Evolutionary conservation across 2,888 invertebrate genomes (phyloP), one percentile per base, ranked within the genome.

Genomic region (Drosophila hamatofila): DNA sequence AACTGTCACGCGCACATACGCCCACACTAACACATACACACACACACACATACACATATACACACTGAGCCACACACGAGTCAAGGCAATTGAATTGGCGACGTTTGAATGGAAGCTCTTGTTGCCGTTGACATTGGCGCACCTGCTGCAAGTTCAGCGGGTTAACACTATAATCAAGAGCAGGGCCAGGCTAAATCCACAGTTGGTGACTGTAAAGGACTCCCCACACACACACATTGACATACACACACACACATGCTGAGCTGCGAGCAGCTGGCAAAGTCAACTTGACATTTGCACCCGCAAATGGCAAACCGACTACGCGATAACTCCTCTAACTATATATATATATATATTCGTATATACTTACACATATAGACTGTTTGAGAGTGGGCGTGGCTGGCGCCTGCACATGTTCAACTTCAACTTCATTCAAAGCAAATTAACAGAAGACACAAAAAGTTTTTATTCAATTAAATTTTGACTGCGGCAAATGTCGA

Each of bases 211-310:
- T 71, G 64, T 72, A 11, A 27, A 39, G 23, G 72, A 75, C 75
- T 66, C 42, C 59, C 75, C 59, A 58, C 59, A 33, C 27, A 67
- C 60, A 60, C 59, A 27, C 33, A 67, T 55, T 52, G 48, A 35
- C 49, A 64, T 80, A 70, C 72, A 81, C 80, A 72, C 60, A 65
- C 49, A 59, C 51, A 39, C 41, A 58, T 39, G 67, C 51, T 57
- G 37, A 57, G 68, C 70, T 68, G 67, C 83, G 73, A 83, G 88
- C 78, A 69, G 74, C 60, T 60, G 75, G 66, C 81, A 82, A 80
- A 89, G 89, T 84, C 88, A 88, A 89, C 88, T 89, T 85, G 85
- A 89, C 85, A 87, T 84, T 89, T 89, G 72, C 85, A 84, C 82
- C 89, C 88, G 39, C 85, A 84, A 84, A 80, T 75, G 81, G 82